Conservation (phyloP, 2,888 invertebrate species). For the Abrostola triplasia region DNA sequence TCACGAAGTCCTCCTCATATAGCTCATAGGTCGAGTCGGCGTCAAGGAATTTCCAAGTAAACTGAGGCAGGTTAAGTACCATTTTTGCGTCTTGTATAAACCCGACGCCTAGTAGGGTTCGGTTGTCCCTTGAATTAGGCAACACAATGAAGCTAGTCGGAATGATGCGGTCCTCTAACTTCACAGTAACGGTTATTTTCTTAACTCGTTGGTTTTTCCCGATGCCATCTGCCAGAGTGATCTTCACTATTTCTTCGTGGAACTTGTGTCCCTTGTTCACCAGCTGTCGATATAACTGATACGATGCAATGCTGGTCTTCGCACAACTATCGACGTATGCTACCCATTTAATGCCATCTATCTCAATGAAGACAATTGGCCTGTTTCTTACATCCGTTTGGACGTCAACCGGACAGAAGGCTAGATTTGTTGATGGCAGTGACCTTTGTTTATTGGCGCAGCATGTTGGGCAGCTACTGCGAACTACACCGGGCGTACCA, state of each 20-base stretch:
- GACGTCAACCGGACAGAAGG: conserved; percentile 14
- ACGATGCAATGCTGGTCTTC: conserved; percentile 22
- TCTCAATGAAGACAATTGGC: conserved; percentile 10
- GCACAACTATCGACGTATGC: conserved; percentile 30
- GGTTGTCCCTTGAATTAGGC: conserved; percentile 6
- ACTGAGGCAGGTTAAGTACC: conserved; percentile 8
- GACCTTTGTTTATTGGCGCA: neutral
- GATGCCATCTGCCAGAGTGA: conserved; percentile 32
- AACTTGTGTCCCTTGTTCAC: conserved; percentile 4
- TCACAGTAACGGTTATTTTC: neutral
- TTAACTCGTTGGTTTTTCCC: conserved; percentile 8
- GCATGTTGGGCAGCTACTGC: conserved; percentile 36
- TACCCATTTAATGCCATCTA: conserved; percentile 7
- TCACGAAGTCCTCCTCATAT: conserved; percentile 12
- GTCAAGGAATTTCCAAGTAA: conserved; percentile 6
- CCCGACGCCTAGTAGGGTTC: conserved; percentile 14
- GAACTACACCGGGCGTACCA: conserved; percentile 28
- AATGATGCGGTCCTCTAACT: neutral
- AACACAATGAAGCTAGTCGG: conserved; percentile 7
- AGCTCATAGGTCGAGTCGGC: neutral
- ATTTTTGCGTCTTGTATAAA: conserved; percentile 14
- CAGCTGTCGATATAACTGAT: conserved; percentile 8
- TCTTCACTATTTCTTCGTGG: conserved; percentile 1
- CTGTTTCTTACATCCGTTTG: neutral
- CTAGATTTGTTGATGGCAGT: neutral